Evolutionary conservation across 2,113 vertebrate genomes (phyloP).

Genomic region (Antechinus flavipes): DNA sequence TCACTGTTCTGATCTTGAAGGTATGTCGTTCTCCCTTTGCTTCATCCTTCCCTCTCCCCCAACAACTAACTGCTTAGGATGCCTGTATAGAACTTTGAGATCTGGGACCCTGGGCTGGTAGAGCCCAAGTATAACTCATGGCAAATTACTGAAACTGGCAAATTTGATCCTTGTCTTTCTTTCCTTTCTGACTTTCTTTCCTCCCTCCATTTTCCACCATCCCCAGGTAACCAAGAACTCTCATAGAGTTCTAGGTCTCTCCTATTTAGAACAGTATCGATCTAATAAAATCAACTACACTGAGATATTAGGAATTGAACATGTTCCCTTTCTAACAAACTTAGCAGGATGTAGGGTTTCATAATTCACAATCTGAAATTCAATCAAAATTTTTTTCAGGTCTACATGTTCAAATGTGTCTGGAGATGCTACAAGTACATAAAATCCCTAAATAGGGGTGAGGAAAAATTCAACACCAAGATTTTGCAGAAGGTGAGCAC

Average conservation of each 20-base stretch:
- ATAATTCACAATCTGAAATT: background rate
- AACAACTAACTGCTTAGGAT: background rate
- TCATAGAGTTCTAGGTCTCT: background rate
- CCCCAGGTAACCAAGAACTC: background rate
- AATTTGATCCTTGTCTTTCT: background rate
- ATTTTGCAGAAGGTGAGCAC: constrained; percentile 78
- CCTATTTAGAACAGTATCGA: background rate
- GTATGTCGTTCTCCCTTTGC: constrained; percentile 67
- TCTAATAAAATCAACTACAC: fast-evolving
- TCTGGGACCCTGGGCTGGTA: background rate
- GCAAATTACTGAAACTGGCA: background rate
- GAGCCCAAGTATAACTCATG: background rate
- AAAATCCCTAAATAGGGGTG: constrained; percentile 62
- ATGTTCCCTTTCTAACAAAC: background rate
- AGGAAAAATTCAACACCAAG: constrained; percentile 26
- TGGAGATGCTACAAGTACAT: constrained; percentile 82
- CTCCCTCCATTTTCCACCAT: background rate
- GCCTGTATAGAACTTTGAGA: background rate
- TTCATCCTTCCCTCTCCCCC: fast-evolving
- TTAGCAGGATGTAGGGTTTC: background rate
- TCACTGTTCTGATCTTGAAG: constrained; percentile 85
- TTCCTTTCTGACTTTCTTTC: background rate
- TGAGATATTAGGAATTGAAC: background rate
- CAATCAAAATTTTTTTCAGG: constrained; percentile 71
- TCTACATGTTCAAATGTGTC: constrained; percentile 85